Base-by-base conservation (phyloP, 2,113 vertebrate genomes). In the Gnathonemus longibarbis region DNA sequence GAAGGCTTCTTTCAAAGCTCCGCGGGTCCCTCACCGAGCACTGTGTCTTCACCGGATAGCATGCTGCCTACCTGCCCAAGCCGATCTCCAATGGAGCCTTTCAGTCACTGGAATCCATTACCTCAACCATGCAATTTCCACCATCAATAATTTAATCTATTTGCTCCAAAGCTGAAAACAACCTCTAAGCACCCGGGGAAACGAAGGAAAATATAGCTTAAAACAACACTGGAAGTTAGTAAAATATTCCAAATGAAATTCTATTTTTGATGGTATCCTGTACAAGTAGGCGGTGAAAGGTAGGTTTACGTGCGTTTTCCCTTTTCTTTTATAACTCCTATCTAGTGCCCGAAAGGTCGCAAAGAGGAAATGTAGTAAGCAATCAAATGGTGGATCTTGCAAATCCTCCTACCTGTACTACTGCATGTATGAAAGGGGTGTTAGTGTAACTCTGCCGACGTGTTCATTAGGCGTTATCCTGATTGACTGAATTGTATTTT, bases 141-240 rank as follows among this genome's bases (percentile, higher is more conserved):
- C 97, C 96, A 98, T 98, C 98, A 99, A 98, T 99, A 98, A 98
- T 99, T 99, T 95, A 99, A 97, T 94, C 48, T 95, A 94, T 96
- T 95, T 95, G 96, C 96, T 93, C 95, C 95, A 94, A 94, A 96
- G 93, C 96, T 94, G 95, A 96, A 95, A 96, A 94, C 95, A 93
- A 94, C 91, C 91, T 90, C 93, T 39, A 80, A 94, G 85, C 85
- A 92, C 92, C 93, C 92, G 91, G 95, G 93, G 93, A 94, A 92
- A 13, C 90, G 93, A 92, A 91, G 91, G 88, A 89, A 94, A 91
- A 93, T 93, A 92, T 84, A 85, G 91, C 90, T 89, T 92, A 94
- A 94, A 93, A 92, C 95, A 21, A 93, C 93, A 94, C 94, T 92
- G 94, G 94, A 96, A 95, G 94, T 96, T 24, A 91, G 92, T 94